A percentile compares a stretch with the other conserved stretches of the same genome.
phyloP scores from a whole-genome alignment of 2,888 invertebrate species.

The Bombyx huttoni region DNA sequence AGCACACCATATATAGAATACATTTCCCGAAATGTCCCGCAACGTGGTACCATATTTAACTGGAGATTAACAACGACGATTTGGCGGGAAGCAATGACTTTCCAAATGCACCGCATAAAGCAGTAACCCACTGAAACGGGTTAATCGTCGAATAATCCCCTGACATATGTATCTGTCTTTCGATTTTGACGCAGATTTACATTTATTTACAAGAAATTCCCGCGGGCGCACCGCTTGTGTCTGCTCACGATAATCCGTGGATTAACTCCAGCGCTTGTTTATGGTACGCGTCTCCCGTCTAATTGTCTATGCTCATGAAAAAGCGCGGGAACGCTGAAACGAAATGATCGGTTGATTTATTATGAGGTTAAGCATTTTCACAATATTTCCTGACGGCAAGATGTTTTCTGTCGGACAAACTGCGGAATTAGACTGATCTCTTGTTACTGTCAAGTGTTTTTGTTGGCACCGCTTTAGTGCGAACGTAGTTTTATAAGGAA shows the following conservation, averaged over 20 bases:
- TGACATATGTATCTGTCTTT: slow-evolving; percentile 68
- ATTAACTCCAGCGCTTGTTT: slow-evolving; percentile 58
- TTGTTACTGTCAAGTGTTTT: slow-evolving; percentile 36
- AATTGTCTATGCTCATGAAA: slow-evolving; percentile 57
- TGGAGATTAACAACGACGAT: slow-evolving; percentile 46
- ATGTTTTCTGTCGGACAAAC: slow-evolving; percentile 61
- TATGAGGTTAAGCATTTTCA: slow-evolving; percentile 42
- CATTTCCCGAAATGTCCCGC: slow-evolving; percentile 35
- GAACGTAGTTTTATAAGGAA: slow-evolving; percentile 7
- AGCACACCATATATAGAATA: slow-evolving; percentile 41
- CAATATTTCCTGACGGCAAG: slow-evolving; percentile 58
- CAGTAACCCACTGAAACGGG: slow-evolving; percentile 48
- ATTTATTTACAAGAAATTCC: slow-evolving; percentile 65
- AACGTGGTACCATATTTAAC: slow-evolving; percentile 48
- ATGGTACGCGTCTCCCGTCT: slow-evolving; percentile 46
- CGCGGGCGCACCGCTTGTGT: slow-evolving; percentile 47
- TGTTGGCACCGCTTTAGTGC: slow-evolving; percentile 40
- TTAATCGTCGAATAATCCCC: slow-evolving; percentile 58
- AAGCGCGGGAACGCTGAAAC: slow-evolving; percentile 44
- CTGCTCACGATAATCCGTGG: slow-evolving; percentile 56
- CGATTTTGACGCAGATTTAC: slow-evolving; percentile 72
- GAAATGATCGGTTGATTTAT: slow-evolving; percentile 60
- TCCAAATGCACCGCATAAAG: slow-evolving; percentile 49
- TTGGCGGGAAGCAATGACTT: slow-evolving; percentile 57
- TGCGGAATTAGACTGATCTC: slow-evolving; percentile 2